Evolutionary conservation across 2,888 invertebrate genomes (phyloP), one percentile per base, ranked within the genome.

Genomic region (Magallana nippona): DNA sequence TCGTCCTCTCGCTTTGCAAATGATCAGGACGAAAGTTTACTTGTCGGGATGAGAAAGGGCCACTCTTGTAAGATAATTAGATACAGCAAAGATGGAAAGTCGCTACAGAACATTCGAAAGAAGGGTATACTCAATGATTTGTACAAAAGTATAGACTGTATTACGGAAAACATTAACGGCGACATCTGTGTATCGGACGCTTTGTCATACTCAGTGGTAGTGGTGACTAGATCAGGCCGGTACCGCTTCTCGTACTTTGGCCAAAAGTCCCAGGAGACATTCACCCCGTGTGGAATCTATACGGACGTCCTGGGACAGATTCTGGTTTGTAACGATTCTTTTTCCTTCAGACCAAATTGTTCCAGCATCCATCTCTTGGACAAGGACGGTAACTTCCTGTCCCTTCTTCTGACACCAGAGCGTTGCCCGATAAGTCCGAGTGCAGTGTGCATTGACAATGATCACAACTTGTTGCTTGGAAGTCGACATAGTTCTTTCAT

Each of bases 221-320:
- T 71, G 27, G 71, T 71, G 22, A 27, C 27, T 15, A 17, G 27
- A 27, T 71, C 71, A 11, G 32, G 71, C 2, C 10, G 32, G 32
- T 27, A 27, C 15, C 71, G 71, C 15, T 71, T 71, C 71, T 71
- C 71, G 15, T 71, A 71, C 13, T 32, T 5, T 22, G 32, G 71
- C 32, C 13, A 71, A 13, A 2, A 0, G 11, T 22, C 5, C 5
- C 11, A 22, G 71, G 1, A 5, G 10, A 1, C 13, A 5, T 27
- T 71, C 13, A 27, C 27, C 13, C 71, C 71, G 13, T 71, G 11
- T 3, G 71, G 32, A 71, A 71, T 71, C 10, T 71, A 32, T 27
- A 71, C 71, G 32, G 71, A 71, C 32, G 71, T 27, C 15, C 71
- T 71, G 10, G 71, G 71, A 15, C 19, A 27, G 22, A 71, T 71